A percentile compares a stretch with the other conserved stretches of the same genome.
Evolutionary conservation across 2,797 vertebrate species (phyloP).

Genomic region (Allobates femoralis): DNA sequence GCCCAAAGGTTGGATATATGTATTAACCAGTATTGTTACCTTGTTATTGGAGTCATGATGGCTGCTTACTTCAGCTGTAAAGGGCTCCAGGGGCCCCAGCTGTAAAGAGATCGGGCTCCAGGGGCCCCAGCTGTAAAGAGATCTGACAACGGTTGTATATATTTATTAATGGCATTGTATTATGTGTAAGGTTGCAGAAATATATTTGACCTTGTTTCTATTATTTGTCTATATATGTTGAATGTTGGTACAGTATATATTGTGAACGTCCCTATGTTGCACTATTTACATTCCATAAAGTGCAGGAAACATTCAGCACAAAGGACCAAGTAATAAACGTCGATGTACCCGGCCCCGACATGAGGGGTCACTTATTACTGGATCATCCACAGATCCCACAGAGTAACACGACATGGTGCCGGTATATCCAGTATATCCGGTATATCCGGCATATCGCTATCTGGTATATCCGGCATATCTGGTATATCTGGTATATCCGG

Average conservation of each 20-base stretch:
- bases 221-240: slow-evolving; percentile 51
- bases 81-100: not conserved
- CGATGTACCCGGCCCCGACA: not conserved
- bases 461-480: no score
- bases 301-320: not conserved
- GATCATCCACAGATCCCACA: not conserved
- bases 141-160: slow-evolving; percentile 52
- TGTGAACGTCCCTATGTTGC: slow-evolving; percentile 24
- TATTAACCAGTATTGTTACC: slow-evolving; percentile 39
- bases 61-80: slow-evolving; percentile 23
- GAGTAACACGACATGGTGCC: no score
- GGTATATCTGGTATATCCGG: no score
- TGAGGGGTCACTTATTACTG: not conserved
- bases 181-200: slow-evolving; percentile 57
- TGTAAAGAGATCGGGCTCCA: slow-evolving; percentile 8
- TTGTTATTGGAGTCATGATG: slow-evolving; percentile 28
- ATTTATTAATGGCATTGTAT: slow-evolving; percentile 52
- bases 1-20: slow-evolving; percentile 38
- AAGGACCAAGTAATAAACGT: not conserved
- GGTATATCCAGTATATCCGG: no score
- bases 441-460: no score
- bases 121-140: not conserved
- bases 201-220: slow-evolving; percentile 36
- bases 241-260: slow-evolving; percentile 51
- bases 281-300: slow-evolving; percentile 6